Base-by-base conservation (phyloP, 2,797 vertebrate species). In the Prunella strophiata region DNA sequence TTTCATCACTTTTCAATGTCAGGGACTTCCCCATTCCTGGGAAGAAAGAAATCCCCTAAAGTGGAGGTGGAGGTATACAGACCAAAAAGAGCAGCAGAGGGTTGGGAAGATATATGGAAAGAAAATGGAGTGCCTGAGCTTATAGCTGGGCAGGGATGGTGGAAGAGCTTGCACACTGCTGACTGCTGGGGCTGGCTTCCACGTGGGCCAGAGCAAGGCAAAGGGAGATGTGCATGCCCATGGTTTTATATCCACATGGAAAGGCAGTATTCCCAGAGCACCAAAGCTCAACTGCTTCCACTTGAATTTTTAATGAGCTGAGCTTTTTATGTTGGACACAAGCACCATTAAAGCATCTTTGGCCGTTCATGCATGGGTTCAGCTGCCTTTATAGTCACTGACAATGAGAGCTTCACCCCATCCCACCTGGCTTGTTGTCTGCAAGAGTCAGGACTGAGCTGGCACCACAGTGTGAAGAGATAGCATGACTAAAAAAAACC, bases 271-370 rank as follows among this genome's bases (percentile, higher is more conserved):
- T 89, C 81, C 85, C 81, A 61, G 18, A 79, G 13, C 3, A 0
- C 7, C 77, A 47, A 50, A 93, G 55, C 72, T 92, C 85, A 74
- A 26, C 30, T 19, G 25, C n/a, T 85, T 84, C 75, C 34, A 29
- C 40, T 62, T 14, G 1, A 36, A 81, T 73, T 85, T 75, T 73
- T 79, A 91, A 92, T n/a, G 42, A 95, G 45, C 25, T 70, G 52
- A 92, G 58, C 74, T 52, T 92, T 92, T 85, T 83, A 26, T 61
- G 13, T 48, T 40, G 54, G 75, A 88, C 68, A 74, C 34, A 50
- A 88, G 34, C 36, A 30, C 79, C 83, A 80, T 78, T 83, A 83
- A 85, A 83, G 65, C 42, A 68, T 67, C 57, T 87, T 82, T 19
- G 74, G 52, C 36, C 0, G 0, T 83, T 87, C 4, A 3, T 0